Evolutionary conservation across 1,140 invertebrate species (phyloP), one percentile per base, ranked within the genome.

Genomic region (Ceratosolen fusciceps): DNA sequence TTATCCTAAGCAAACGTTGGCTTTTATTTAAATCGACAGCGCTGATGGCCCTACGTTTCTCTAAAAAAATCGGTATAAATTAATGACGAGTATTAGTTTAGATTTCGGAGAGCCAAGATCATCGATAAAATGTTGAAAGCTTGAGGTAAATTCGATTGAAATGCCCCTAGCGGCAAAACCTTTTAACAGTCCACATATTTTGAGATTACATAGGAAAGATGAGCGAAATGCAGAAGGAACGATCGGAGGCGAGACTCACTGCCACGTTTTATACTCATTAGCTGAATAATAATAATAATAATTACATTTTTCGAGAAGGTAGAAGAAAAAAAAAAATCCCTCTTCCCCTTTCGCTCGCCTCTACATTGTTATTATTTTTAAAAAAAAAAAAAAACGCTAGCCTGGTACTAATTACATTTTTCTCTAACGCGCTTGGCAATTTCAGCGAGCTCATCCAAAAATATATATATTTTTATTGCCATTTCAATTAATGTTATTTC

Each of bases 81-180:
- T n/a, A n/a, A n/a, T n/a, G n/a, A n/a, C n/a, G n/a, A n/a, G 5
- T 65, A 65, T 65, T 37, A 37, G 5, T 34, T 62, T 65, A 37
- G 10, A 21, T n/a, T 65, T 37, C 8, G 8, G 21, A 65, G 60
- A 65, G 60, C 2, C 5, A 31, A 65, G 26, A 65, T 65, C 16
- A 65, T 65, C 60, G 34, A 37, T 65, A n/a, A 3, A n/a, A 37
- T 65, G 9, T 65, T 65, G 37, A 37, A 65, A 21, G 37, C 14
- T 31, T 4, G 16, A 5, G 31, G 16, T 65, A 65, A 65, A 65
- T 65, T 65, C 60, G 60, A 65, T 65, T 37, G 60, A 65, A 16
- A 37, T 65, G 60, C 60, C 60, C n/a, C 60, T 65, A 65, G 31
- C 31, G 60, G 60, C 10, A 7, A 65, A 65, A 65, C 26, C 26